These are phyloP conservation scores for Nomada fabriciana DNA, from an alignment of 2,888 invertebrate genomes.

Conservation along the genomic window DNA sequence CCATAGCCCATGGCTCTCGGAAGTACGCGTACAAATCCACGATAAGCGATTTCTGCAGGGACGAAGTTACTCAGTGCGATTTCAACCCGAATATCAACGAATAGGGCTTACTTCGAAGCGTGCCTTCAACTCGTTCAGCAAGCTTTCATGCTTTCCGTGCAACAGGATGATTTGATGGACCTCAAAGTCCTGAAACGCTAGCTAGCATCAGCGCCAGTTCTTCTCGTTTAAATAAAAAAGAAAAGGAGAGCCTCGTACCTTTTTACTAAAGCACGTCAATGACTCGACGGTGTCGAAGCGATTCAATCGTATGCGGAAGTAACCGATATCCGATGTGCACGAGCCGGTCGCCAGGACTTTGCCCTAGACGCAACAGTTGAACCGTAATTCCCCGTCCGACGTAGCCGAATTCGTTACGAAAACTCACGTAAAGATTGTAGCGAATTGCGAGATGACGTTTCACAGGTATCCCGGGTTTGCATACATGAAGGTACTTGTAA, in stretches of 20 bases:
- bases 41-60: constrained; percentile 86
- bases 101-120: constrained; percentile 86
- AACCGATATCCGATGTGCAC: constrained; percentile 84
- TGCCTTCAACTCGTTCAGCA: constrained; percentile 88
- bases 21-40: constrained; percentile 89
- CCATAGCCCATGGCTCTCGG: constrained; percentile 88
- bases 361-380: constrained; percentile 83
- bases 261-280: constrained; percentile 87
- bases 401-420: neutral
- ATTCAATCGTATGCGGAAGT: constrained; percentile 88
- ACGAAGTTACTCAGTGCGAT: neutral
- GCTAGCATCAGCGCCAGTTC: too few relatives aligned
- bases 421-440: constrained; percentile 67
- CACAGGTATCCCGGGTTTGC: constrained; percentile 86
- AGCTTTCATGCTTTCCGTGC: constrained; percentile 90
- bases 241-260: constrained; percentile 78
- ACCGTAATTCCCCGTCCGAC: neutral
- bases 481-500: constrained; percentile 87
- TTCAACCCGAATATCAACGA: too few relatives aligned
- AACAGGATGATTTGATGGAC: constrained; percentile 87
- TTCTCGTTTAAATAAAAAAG: neutral
- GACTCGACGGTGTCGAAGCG: constrained; percentile 86
- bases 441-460: constrained; percentile 85
- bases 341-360: constrained; percentile 87
- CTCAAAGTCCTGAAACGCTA: constrained; percentile 85